Evolutionary conservation across 2,113 vertebrate genomes (phyloP).

Genomic region (Theropithecus gelada): DNA sequence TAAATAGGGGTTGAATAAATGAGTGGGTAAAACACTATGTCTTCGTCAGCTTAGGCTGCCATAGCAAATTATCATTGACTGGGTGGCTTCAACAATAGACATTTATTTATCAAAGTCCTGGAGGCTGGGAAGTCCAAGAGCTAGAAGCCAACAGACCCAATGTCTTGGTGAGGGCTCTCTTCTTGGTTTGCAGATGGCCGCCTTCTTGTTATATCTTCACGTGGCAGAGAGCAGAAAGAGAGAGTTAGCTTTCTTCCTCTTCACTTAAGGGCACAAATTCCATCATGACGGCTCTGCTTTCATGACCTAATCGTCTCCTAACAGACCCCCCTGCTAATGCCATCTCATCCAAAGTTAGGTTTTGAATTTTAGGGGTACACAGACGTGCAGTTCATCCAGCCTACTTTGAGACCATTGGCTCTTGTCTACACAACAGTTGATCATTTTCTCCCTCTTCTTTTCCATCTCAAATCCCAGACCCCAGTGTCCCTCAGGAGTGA

Average conservation of each 20-base stretch:
- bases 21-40: not conserved
- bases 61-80: not conserved
- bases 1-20: not conserved
- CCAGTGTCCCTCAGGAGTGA: not conserved
- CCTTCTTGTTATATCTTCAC: not conserved
- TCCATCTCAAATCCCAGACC: not conserved
- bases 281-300: not conserved
- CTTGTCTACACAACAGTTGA: not conserved
- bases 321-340: not conserved
- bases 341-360: not conserved
- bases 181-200: not conserved
- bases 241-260: not conserved
- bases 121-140: not conserved
- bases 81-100: no score
- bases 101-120: no score
- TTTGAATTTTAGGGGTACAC: not conserved
- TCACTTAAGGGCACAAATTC: not conserved
- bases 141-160: no score
- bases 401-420: accelerated
- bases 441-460: not conserved
- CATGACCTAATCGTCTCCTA: not conserved
- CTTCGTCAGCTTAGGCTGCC: not conserved
- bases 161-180: not conserved
- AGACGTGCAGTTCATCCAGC: not conserved
- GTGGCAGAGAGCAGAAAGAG: no score